These are phyloP conservation scores for Anseranas semipalmata DNA, from an alignment of 2,113 vertebrate genomes.

Conservation along the genomic window DNA sequence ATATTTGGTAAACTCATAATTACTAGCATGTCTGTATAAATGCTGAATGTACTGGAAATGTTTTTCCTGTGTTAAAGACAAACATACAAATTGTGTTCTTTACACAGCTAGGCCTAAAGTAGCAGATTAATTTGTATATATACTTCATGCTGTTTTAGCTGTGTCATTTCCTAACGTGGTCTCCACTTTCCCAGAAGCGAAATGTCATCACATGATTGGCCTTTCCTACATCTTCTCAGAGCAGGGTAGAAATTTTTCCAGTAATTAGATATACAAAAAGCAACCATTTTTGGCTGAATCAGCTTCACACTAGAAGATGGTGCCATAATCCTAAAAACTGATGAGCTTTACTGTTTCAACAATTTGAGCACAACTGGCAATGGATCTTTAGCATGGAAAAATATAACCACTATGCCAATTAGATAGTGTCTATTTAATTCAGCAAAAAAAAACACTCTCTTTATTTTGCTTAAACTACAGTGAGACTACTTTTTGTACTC, in stretches of 20 bases:
- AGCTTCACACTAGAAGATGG: background rate
- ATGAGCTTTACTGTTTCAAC: background rate
- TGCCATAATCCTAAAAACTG: background rate
- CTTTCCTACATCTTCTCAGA: background rate
- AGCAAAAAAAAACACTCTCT: background rate
- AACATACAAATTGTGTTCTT: background rate
- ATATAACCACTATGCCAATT: background rate
- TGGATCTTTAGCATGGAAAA: background rate
- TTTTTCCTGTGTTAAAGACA: background rate
- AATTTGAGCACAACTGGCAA: background rate
- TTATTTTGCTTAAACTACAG: background rate
- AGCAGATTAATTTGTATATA: background rate
- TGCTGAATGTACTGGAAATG: background rate
- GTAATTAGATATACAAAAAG: background rate
- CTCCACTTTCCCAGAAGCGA: background rate
- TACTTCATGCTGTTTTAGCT: background rate
- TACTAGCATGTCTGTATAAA: background rate
- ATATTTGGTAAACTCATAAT: background rate
- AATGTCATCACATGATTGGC: background rate
- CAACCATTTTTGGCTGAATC: background rate
- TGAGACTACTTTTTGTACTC: background rate
- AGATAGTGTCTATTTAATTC: background rate
- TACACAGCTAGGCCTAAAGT: background rate
- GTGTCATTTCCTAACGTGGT: background rate
- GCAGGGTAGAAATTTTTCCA: background rate